Evolutionary conservation across 2,113 vertebrate species (phyloP).

Genomic region (Caranx ignobilis): DNA sequence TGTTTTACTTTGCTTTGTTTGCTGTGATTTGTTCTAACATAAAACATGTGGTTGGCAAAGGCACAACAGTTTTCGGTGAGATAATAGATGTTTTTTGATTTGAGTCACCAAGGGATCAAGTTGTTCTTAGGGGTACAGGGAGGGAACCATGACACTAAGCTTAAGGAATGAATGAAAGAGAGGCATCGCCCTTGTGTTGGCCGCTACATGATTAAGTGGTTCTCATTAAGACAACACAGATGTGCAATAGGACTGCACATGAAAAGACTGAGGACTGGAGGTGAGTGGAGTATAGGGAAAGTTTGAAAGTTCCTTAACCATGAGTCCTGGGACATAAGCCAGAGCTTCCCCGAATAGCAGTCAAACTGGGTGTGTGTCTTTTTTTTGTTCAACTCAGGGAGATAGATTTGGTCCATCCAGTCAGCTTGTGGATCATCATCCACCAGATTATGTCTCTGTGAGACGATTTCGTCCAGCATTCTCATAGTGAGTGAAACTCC

Average conservation of each 20-base stretch:
- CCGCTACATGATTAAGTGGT: conserved; percentile 26
- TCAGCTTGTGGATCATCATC: too few species aligned
- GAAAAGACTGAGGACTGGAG: conserved; percentile 32
- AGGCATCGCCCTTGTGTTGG: conserved; percentile 38
- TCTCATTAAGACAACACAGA: conserved; percentile 42
- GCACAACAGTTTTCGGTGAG: conserved; percentile 17
- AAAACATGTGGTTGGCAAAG: conserved; percentile 49
- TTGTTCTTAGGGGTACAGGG: conserved; percentile 46
- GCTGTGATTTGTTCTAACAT: conserved; percentile 30
- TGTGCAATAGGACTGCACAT: conserved; percentile 29
- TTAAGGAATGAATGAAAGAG: conserved; percentile 64
- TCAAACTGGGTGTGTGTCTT: conserved; percentile 22
- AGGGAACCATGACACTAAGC: conserved; percentile 55
- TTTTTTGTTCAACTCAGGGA: conserved; percentile 20
- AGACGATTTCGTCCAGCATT: conserved; percentile 2
- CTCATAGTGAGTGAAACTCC: not conserved
- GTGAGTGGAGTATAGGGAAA: conserved; percentile 25
- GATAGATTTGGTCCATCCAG: too few species aligned
- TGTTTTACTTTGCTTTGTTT: conserved; percentile 18
- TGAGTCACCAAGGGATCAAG: conserved; percentile 41
- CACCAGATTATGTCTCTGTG: not conserved
- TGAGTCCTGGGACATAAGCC: conserved; percentile 37
- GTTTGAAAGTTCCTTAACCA: conserved; percentile 62
- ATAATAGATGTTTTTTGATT: conserved; percentile 43
- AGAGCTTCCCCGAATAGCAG: conserved; percentile 24